Base-by-base conservation (phyloP, 37 sponge, comb jelly and placozoan genomes). In the Mnemiopsis leidyi region DNA sequence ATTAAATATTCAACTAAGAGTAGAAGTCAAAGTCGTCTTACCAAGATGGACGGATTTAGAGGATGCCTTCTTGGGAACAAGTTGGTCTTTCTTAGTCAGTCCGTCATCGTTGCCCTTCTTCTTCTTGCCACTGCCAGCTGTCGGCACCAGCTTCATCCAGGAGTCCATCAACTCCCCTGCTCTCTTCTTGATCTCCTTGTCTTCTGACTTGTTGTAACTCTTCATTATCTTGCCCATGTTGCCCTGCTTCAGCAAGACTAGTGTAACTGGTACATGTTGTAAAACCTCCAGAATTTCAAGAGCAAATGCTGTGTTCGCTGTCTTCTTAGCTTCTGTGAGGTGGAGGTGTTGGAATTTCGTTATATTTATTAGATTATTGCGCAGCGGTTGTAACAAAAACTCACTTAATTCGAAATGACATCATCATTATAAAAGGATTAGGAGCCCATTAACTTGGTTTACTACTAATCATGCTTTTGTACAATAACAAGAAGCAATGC, bases 191-290 rank as follows among this genome's bases (percentile, higher is more conserved):
- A 85, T 40, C 36, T 77, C 79, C 61, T 85, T 85, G 48, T 40
- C 90, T 26, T 85, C 90, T 0, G 90, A 38, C 61, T 85, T 85
- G 90, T 85, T 85, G 29, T 36, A 85, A 85, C 90, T 85, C 90
- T 85, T 85, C 40, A 85, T 37, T 26, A 85, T 28, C 30, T 85
- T 85, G 90, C 90, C 90, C 90, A 85, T 85, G 40, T 38, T 85
- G 29, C 90, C 90, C 25, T 85, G 90, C 29, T 85, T 85, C n/a
- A 85, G 61, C 26, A 85, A 25, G 25, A 13, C 36, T 39, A 85
- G 90, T 38, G 90, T 85, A 7, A 85, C 90, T 21, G 90, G 90
- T 0, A 85, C 29, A 5, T 85, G 90, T 16, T 85, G n/a, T 40
- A 85, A 25, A 39, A 85, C 61, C 30, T 40, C 61, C 90, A 85